Conservation (phyloP, 2,797 vertebrate genomes). For the Sternarchorhynchus goeldii region DNA sequence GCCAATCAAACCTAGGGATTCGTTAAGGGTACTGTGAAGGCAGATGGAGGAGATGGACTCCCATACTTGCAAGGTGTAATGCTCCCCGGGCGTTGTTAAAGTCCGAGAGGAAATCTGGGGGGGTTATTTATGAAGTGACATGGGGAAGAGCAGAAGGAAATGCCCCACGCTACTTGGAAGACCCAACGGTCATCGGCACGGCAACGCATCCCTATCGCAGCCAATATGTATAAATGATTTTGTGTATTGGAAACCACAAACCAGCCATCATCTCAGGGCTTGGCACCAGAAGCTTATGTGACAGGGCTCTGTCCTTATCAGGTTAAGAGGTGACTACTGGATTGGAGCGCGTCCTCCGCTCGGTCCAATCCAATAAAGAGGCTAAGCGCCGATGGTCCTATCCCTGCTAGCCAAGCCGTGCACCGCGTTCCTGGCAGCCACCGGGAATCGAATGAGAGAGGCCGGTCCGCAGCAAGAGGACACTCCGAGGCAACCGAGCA, state of each 20-base stretch:
- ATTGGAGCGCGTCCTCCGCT: conserved; percentile 28
- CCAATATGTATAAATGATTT: conserved; percentile 10
- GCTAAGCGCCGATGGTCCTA: conserved; percentile 35
- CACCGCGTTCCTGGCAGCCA: conserved; percentile 14
- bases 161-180: not conserved
- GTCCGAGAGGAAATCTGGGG: conserved; percentile 10
- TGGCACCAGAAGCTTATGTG: conserved; percentile 7
- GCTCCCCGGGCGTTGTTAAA: conserved; percentile 28
- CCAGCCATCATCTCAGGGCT: not conserved
- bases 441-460: conserved; percentile 50
- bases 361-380: conserved; percentile 50
- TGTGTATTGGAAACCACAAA: not conserved
- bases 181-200: too few relatives aligned
- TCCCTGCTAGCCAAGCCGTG: conserved; percentile 25
- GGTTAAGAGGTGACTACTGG: conserved; percentile 30
- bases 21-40: conserved; percentile 50
- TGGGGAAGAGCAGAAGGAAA: not conserved
- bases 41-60: conserved; percentile 18
- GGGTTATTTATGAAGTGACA: conserved; percentile 1
- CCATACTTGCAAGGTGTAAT: not conserved
- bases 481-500: conserved; percentile 51
- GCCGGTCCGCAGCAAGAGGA: conserved; percentile 38
- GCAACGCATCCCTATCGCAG: not conserved
- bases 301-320: conserved; percentile 30
- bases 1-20: conserved; percentile 41